Conservation (phyloP, 92 coral and sea anemone genomes). For the Porites divaricata region DNA sequence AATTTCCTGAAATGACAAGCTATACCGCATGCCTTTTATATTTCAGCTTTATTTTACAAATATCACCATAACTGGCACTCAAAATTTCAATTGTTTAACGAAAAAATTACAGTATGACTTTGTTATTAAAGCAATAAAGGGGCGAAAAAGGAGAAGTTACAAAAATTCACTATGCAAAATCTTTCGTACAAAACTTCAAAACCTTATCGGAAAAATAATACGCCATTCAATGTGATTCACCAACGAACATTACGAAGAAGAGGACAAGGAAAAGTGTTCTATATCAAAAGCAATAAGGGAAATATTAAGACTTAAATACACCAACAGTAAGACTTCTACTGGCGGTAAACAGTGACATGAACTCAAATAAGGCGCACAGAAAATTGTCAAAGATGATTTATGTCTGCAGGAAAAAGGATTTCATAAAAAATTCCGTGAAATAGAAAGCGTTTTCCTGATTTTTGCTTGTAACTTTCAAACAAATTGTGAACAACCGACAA, state of each 20-base stretch:
- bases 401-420: too few species aligned
- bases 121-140: neutral
- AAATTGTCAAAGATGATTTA: too few species aligned
- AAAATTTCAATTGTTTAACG: neutral
- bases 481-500: too few species aligned
- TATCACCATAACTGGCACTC: conserved; percentile 17
- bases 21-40: neutral
- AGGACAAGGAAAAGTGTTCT: neutral
- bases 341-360: too few species aligned
- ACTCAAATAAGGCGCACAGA: neutral
- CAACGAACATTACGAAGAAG: neutral
- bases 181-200: conserved; percentile 16
- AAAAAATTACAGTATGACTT: too few species aligned
- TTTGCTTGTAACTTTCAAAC: too few species aligned
- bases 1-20: too few species aligned
- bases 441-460: too few species aligned
- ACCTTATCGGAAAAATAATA: neutral
- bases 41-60: conserved; percentile 26
- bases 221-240: neutral
- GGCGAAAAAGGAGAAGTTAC: neutral
- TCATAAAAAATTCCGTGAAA: too few species aligned
- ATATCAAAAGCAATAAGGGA: neutral
- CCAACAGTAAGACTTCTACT: too few species aligned
- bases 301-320: too few species aligned
- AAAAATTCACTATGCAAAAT: conserved; percentile 3